These are phyloP conservation scores for Acridotheres tristis DNA, from an alignment of 2,797 vertebrate genomes.

Conservation along the genomic window DNA sequence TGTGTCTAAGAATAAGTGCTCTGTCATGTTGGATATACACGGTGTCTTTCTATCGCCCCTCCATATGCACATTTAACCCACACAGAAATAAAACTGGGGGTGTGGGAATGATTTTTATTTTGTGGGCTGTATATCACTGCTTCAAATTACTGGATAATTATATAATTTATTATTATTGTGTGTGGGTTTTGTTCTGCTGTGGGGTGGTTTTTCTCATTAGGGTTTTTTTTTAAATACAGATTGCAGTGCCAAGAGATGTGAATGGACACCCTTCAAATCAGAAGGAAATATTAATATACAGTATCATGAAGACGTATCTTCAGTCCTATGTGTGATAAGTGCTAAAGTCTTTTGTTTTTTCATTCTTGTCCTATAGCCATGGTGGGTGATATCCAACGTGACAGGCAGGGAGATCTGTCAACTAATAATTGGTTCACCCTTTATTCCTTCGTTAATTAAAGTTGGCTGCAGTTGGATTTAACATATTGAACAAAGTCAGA, in stretches of 20 bases:
- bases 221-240: neutral
- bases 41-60: neutral
- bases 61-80: neutral
- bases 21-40: neutral
- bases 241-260: neutral
- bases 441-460: neutral
- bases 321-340: neutral
- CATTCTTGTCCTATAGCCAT: neutral
- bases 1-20: neutral
- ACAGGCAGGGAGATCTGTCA: neutral
- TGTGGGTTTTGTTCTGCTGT: slow-evolving; percentile 23
- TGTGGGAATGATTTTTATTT: slow-evolving; percentile 41
- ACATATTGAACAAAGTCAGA: neutral
- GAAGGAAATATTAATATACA: neutral
- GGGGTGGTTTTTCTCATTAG: neutral
- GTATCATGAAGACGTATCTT: neutral
- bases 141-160: slow-evolving; percentile 55
- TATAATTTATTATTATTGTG: slow-evolving; percentile 36
- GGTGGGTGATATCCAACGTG: neutral
- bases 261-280: neutral
- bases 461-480: neutral
- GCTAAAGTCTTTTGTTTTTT: neutral
- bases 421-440: neutral
- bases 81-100: neutral
- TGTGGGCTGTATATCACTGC: slow-evolving; percentile 43